These are phyloP conservation scores for Tinamus major DNA, from an alignment of 2,797 vertebrate genomes.

Conservation along the genomic window DNA sequence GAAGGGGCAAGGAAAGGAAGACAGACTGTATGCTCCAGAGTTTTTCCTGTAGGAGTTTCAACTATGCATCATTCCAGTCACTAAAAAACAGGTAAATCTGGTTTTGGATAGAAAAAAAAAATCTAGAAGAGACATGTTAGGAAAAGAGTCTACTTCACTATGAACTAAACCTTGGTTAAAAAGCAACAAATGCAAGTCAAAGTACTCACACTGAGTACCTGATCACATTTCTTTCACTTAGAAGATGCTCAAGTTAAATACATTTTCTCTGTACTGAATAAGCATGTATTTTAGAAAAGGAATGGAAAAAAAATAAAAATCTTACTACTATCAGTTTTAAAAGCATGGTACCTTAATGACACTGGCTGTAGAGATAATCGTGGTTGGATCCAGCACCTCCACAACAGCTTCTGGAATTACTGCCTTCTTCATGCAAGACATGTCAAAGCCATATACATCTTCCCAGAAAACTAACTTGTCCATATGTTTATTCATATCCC, in stretches of 20 bases:
- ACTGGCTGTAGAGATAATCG: slow-evolving; percentile 86
- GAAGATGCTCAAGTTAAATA: neutral
- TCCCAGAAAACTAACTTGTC: slow-evolving; percentile 93
- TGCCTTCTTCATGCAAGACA: slow-evolving; percentile 94
- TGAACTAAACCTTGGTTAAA: neutral
- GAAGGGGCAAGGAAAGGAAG: neutral
- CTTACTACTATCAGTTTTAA: neutral
- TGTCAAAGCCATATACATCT: slow-evolving; percentile 93
- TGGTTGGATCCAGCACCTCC: slow-evolving; percentile 85
- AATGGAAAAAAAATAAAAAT: neutral
- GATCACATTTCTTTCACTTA: neutral
- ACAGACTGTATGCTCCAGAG: neutral
- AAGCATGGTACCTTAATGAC: slow-evolving; percentile 85
- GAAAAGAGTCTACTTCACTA: neutral
- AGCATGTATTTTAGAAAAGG: neutral
- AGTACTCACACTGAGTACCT: neutral
- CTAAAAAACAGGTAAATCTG: neutral
- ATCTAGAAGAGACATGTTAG: neutral
- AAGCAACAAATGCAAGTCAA: neutral
- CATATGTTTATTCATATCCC: slow-evolving; percentile 83
- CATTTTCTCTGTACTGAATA: neutral
- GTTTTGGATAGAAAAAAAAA: neutral
- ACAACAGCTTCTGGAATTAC: slow-evolving; percentile 91
- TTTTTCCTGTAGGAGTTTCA: neutral
- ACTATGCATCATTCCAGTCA: neutral